phyloP scores from a whole-genome alignment of 1,140 invertebrate genomes.

The Orius laevigatus region DNA sequence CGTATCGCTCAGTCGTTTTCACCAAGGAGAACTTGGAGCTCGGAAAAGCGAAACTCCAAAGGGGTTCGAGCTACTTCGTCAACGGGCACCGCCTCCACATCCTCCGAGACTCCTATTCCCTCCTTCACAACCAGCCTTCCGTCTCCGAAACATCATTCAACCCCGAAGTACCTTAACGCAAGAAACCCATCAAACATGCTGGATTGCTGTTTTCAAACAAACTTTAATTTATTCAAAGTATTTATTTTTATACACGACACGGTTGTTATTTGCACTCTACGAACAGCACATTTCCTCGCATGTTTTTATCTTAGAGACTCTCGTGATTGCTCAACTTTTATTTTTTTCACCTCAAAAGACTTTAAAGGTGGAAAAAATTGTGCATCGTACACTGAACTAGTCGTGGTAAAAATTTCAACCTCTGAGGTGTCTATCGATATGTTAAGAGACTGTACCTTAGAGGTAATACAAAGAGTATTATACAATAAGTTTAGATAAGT shows the following conservation, averaged over 20 bases:
- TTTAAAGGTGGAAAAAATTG: too few species aligned
- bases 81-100: slow-evolving; percentile 45
- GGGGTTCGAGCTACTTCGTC: slow-evolving; percentile 52
- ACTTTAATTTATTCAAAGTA: not conserved
- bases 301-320: not conserved
- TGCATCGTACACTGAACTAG: too few species aligned
- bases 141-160: slow-evolving; percentile 19
- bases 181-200: not conserved
- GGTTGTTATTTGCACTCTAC: slow-evolving; percentile 1
- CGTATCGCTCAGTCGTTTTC: slow-evolving; percentile 57
- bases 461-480: too few species aligned
- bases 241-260: not conserved
- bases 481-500: too few species aligned
- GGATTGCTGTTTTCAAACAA: not conserved
- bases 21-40: slow-evolving; percentile 55
- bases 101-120: slow-evolving; percentile 39
- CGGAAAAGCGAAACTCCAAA: slow-evolving; percentile 43
- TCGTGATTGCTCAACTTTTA: slow-evolving; percentile 1
- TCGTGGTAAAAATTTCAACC: too few species aligned
- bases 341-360: too few species aligned
- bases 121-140: slow-evolving; percentile 28
- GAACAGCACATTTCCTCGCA: not conserved
- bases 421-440: too few species aligned
- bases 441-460: too few species aligned
- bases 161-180: slow-evolving; percentile 15